Percentiles rank a stretch among this genome's conserved stretches.
These are phyloP conservation scores for Melieria crassipennis DNA, from an alignment of 2,888 invertebrate genomes.

Conservation along the genomic window DNA sequence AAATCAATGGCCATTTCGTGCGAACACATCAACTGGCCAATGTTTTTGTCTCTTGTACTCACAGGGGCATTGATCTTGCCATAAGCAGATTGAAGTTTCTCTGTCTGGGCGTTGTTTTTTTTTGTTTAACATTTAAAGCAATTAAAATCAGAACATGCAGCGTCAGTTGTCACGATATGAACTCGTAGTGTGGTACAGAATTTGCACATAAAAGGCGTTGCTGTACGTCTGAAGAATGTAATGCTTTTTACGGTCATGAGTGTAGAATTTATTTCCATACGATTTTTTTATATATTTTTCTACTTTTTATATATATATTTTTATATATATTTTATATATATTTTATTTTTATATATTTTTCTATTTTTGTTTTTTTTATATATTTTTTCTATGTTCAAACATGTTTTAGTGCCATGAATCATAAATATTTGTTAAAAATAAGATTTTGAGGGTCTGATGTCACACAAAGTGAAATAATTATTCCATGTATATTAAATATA, in stretches of 20 bases:
- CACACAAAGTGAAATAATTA: no score
- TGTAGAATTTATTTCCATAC: conserved; percentile 1
- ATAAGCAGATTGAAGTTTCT: neutral
- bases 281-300: neutral
- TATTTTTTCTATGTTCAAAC: neutral
- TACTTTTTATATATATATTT: neutral
- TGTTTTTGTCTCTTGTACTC: no score
- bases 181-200: no score
- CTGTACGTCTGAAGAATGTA: neutral
- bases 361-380: neutral
- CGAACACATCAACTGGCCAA: no score
- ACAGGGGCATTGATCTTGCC: conserved; percentile 19
- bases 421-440: neutral
- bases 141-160: conserved; percentile 17
- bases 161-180: neutral
- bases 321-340: conserved; percentile 11
- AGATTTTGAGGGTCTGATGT: no score
- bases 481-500: no score
- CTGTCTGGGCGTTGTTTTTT: neutral
- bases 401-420: neutral
- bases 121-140: conserved; percentile 1
- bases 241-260: conserved; percentile 1
- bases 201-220: conserved; percentile 2
- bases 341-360: neutral
- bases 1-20: no score